Conservation (phyloP, 2,888 invertebrate genomes). For the Tetragonisca angustula region DNA sequence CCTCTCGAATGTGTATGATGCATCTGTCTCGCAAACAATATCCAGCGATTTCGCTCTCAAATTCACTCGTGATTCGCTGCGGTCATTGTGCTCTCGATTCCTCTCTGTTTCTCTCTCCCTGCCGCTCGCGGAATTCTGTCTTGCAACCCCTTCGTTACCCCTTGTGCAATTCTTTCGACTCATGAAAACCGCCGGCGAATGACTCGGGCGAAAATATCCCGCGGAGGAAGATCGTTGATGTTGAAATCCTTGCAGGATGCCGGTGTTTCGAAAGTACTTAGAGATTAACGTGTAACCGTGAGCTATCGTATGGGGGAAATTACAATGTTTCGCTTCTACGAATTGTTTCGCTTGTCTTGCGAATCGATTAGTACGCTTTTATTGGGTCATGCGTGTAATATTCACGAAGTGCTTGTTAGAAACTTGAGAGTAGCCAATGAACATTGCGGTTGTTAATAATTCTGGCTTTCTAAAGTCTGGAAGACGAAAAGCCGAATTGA, state of each 20-base stretch:
- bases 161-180: conserved; percentile 51
- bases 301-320: neutral
- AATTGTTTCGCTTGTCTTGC: neutral
- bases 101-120: conserved; percentile 28
- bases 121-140: conserved; percentile 58
- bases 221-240: conserved; percentile 14
- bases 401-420: neutral
- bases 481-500: neutral
- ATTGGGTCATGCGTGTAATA: neutral
- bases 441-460: neutral
- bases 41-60: conserved; percentile 69
- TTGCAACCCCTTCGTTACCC: conserved; percentile 58
- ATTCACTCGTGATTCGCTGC: conserved; percentile 68
- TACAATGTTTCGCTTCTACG: neutral
- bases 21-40: conserved; percentile 72
- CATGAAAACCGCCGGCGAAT: conserved; percentile 22
- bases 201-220: conserved; percentile 4
- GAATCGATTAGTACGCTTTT: neutral
- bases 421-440: neutral
- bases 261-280: neutral
- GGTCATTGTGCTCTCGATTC: conserved; percentile 62
- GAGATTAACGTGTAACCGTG: neutral
- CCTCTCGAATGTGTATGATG: conserved; percentile 57
- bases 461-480: neutral
- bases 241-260: neutral